phyloP scores from a whole-genome alignment of 2,888 invertebrate genomes.

The Nasonia oneida region DNA sequence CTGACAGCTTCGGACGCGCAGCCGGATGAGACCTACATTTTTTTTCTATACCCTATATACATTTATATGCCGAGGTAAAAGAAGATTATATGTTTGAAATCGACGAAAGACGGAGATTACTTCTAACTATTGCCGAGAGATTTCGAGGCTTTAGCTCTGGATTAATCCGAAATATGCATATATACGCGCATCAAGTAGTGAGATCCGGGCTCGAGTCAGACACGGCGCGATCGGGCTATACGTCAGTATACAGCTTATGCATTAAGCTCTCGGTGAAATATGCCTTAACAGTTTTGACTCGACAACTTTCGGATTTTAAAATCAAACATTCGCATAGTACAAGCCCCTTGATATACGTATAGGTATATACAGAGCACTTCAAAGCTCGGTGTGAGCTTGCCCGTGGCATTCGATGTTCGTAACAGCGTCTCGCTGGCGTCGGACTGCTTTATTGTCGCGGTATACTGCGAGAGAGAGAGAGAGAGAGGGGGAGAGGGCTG shows the following conservation, averaged over 20 bases:
- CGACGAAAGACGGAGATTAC: too few relatives aligned
- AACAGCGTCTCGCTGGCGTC: not conserved
- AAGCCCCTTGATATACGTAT: too few relatives aligned
- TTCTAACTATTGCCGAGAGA: not conserved
- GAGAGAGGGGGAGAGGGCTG: not conserved
- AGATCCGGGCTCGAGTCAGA: not conserved
- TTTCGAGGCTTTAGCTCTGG: not conserved
- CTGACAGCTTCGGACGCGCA: not conserved
- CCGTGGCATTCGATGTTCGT: not conserved
- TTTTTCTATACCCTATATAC: not conserved
- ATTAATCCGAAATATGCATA: not conserved
- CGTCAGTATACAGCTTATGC: not conserved
- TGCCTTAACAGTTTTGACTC: too few relatives aligned
- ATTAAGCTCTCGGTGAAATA: too few relatives aligned
- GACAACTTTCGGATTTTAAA: too few relatives aligned
- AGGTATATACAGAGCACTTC: too few relatives aligned
- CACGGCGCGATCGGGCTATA: not conserved
- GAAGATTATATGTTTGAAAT: too few relatives aligned
- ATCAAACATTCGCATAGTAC: too few relatives aligned
- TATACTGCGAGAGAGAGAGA: too few relatives aligned
- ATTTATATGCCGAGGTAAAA: too few relatives aligned
- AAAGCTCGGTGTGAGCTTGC: not conserved
- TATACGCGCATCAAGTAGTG: not conserved
- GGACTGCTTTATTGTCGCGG: constrained; percentile 5
- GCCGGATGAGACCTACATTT: not conserved